Conservation (phyloP, 1,140 invertebrate species). For the Musca vetustissima region DNA sequence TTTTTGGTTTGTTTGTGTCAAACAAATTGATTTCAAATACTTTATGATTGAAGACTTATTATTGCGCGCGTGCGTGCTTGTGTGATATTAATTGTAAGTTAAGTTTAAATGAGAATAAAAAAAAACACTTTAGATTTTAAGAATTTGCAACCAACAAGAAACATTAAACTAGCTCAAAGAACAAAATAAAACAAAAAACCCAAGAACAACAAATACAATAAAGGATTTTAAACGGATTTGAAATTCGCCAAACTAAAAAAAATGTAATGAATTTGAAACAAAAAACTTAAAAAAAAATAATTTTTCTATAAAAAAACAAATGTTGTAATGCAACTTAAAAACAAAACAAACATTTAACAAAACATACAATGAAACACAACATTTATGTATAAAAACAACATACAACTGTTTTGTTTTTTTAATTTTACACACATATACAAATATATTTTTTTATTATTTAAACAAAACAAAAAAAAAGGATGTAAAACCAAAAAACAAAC, state of each 20-base stretch:
- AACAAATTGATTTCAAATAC: constrained; percentile 10
- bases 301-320: background rate
- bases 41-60: constrained; percentile 28
- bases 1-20: too few relatives aligned
- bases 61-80: constrained; percentile 46
- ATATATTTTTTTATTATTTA: background rate
- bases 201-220: constrained; percentile 30
- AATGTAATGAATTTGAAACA: constrained; percentile 5
- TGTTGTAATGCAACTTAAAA: background rate
- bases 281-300: constrained; percentile 2
- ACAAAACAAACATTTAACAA: background rate
- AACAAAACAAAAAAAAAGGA: constrained; percentile 9
- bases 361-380: background rate
- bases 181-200: too few relatives aligned
- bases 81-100: constrained; percentile 48
- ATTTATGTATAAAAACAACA: background rate
- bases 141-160: constrained; percentile 30
- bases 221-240: constrained; percentile 53
- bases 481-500: background rate
- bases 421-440: background rate
- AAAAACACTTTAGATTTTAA: constrained; percentile 39
- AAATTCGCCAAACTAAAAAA: constrained; percentile 24
- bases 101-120: constrained; percentile 28
- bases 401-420: too few relatives aligned
- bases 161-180: constrained; percentile 27